Conservation (phyloP, 2,797 vertebrate species). For the Microchirus variegatus region DNA sequence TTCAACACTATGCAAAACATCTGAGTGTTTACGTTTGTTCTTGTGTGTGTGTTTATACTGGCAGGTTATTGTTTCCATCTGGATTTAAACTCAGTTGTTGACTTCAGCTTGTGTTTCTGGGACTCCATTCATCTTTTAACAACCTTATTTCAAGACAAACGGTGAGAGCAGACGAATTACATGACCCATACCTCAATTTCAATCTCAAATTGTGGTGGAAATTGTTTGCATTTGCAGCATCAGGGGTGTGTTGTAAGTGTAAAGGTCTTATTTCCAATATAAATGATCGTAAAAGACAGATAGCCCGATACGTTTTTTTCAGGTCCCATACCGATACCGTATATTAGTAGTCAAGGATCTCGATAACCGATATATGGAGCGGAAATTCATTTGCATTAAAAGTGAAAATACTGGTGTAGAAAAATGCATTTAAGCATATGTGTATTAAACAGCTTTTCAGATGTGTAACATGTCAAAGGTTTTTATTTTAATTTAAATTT, state of each 20-base stretch:
- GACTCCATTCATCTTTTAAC: conserved; percentile 27
- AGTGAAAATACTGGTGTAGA: no score
- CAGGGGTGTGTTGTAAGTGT: conserved; percentile 14
- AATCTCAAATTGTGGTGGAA: conserved; percentile 21
- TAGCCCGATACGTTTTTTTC: no score
- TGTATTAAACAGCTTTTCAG: no score
- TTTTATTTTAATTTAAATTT: no score
- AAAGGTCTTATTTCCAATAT: no score
- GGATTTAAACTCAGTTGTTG: conserved; percentile 19
- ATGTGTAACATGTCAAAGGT: no score
- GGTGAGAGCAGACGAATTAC: conserved; percentile 17
- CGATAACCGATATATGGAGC: no score
- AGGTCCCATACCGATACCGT: no score
- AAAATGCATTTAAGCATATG: no score
- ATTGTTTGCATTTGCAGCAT: conserved; percentile 32
- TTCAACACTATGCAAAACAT: conserved; percentile 41
- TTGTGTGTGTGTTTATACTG: not conserved
- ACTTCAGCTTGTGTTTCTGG: conserved; percentile 18
- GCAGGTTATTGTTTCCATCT: conserved; percentile 34
- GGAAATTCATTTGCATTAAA: no score
- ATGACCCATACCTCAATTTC: conserved; percentile 29
- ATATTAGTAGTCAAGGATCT: no score
- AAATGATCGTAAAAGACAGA: no score
- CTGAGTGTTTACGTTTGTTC: not conserved
- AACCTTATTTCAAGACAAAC: conserved; percentile 17